A percentile compares a stretch with the other conserved stretches of the same genome.
phyloP scores from a whole-genome alignment of 2,888 invertebrate species.

The Aspidiotus rigidus region DNA sequence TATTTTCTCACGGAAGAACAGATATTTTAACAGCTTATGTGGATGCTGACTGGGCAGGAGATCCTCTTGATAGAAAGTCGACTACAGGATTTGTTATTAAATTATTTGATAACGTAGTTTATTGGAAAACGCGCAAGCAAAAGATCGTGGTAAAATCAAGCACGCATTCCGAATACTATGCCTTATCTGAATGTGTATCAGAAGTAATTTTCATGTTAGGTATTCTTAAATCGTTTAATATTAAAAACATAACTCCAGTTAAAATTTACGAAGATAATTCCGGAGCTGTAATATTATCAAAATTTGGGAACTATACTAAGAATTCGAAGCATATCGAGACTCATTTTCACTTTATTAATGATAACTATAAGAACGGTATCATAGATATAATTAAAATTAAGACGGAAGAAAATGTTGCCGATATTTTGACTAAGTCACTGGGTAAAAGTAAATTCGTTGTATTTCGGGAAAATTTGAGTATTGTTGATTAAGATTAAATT shows the following conservation, averaged over 20 bases:
- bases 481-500: too few species aligned
- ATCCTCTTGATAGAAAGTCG: slow-evolving; percentile 6
- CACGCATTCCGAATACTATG: slow-evolving; percentile 5
- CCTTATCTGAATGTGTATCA: slow-evolving; percentile 5
- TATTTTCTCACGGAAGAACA: background rate
- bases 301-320: slow-evolving; percentile 8
- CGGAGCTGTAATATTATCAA: background rate
- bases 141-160: background rate
- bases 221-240: background rate
- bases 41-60: slow-evolving; percentile 12
- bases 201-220: background rate
- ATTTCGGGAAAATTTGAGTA: too few species aligned
- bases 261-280: slow-evolving; percentile 12
- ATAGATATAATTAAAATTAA: slow-evolving; percentile 5
- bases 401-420: slow-evolving; percentile 1
- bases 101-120: background rate
- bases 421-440: slow-evolving; percentile 7
- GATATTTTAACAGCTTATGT: slow-evolving; percentile 1
- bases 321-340: slow-evolving; percentile 15
- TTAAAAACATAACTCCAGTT: slow-evolving; percentile 11
- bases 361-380: background rate
- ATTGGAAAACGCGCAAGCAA: slow-evolving; percentile 8
- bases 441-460: background rate
- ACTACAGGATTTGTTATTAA: slow-evolving; percentile 11
- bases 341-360: slow-evolving; percentile 14